phyloP scores from a whole-genome alignment of 2,113 vertebrate genomes.

The Patagioenas fasciata region DNA sequence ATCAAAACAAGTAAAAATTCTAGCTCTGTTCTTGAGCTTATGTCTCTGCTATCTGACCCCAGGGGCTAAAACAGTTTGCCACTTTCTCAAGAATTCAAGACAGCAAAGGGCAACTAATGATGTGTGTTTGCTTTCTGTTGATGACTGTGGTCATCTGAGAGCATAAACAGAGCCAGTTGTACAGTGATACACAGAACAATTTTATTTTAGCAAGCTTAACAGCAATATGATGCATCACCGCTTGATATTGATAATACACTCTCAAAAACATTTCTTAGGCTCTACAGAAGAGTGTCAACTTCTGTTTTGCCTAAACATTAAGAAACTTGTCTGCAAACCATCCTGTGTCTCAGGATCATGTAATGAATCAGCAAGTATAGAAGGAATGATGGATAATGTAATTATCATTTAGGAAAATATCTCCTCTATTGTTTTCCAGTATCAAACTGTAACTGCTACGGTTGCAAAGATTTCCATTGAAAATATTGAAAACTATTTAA shows the following conservation, averaged over 20 bases:
- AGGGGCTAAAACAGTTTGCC: background rate
- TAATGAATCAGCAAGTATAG: background rate
- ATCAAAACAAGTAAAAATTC: background rate
- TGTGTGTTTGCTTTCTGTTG: background rate
- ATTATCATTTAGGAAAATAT: background rate
- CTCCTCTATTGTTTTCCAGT: background rate
- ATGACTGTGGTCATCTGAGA: background rate
- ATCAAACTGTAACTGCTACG: background rate
- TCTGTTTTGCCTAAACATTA: background rate
- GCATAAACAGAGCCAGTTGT: background rate
- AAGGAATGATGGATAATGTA: background rate
- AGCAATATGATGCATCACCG: background rate
- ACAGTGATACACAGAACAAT: background rate
- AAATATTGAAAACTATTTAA: background rate
- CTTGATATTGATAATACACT: background rate
- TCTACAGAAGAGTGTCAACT: background rate
- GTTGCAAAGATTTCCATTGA: background rate
- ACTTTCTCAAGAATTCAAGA: background rate
- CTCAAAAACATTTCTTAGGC: background rate
- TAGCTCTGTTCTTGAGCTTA: background rate
- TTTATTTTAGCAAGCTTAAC: background rate
- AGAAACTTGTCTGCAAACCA: fast-evolving
- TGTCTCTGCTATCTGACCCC: background rate
- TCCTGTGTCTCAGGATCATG: background rate
- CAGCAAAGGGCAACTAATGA: background rate